These are phyloP conservation scores for Orthosia incerta DNA, from an alignment of 2,888 invertebrate species.

Conservation along the genomic window DNA sequence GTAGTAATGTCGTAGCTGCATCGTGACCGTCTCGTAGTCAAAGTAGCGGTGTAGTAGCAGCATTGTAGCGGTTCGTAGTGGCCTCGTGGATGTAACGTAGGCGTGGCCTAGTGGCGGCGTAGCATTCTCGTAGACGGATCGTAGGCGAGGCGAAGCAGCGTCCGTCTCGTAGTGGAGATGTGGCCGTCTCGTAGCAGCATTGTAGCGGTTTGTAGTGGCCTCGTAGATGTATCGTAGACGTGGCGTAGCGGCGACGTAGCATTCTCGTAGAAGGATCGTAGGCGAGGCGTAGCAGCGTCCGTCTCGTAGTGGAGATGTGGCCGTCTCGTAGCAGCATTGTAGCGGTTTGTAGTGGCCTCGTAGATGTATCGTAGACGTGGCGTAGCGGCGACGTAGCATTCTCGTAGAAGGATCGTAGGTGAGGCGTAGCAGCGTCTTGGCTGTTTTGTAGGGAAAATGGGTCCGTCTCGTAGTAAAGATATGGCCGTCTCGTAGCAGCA, in stretches of 20 bases:
- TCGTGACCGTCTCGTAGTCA: too few relatives aligned
- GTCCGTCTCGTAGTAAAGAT: too few relatives aligned
- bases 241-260: neutral
- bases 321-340: neutral
- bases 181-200: neutral
- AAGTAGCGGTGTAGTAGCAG: neutral
- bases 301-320: neutral
- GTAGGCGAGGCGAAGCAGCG: neutral
- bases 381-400: slow-evolving; percentile 6
- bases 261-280: neutral
- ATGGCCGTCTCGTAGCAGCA: neutral
- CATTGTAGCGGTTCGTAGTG: neutral
- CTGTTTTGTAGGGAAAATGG: too few relatives aligned
- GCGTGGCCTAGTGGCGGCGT: neutral
- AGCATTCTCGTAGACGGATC: neutral
- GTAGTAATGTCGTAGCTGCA: too few relatives aligned
- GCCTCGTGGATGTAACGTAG: neutral
- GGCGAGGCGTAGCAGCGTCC: neutral
- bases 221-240: neutral
- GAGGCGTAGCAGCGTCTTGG: neutral
- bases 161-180: neutral
- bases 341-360: neutral
- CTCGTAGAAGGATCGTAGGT: neutral
- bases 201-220: neutral
- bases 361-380: neutral